These are phyloP conservation scores for Drosophila crucigera DNA, from an alignment of 2,888 invertebrate genomes.

Conservation along the genomic window DNA sequence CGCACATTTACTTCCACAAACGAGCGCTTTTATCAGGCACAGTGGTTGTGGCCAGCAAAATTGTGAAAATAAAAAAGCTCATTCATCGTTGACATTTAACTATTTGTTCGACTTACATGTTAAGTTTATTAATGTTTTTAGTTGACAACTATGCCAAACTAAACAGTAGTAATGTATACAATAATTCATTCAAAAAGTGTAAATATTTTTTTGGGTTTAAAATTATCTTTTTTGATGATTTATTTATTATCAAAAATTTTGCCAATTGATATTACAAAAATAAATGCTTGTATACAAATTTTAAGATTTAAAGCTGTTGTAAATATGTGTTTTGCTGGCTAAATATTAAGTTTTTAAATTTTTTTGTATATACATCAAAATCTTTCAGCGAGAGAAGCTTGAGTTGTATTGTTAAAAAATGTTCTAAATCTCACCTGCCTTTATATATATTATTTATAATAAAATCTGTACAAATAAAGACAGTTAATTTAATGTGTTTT, in stretches of 20 bases:
- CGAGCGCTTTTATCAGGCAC: conserved; percentile 19
- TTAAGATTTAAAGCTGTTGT: neutral
- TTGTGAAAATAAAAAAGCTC: neutral
- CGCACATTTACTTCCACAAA: conserved; percentile 58
- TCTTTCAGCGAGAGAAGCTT: no score
- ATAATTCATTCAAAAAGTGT: neutral
- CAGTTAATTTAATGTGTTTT: no score
- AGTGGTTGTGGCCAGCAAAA: conserved; percentile 26
- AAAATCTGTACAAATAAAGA: no score
- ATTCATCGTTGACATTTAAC: neutral
- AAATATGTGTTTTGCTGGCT: neutral
- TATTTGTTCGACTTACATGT: neutral
- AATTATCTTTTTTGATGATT: neutral
- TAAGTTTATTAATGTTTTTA: neutral
- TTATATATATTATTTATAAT: no score
- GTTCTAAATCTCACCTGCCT: no score
- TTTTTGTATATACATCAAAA: no score
- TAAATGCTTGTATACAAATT: neutral
- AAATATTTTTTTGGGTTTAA: neutral
- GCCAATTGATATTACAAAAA: neutral
- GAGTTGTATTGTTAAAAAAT: no score
- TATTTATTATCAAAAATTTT: neutral
- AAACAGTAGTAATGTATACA: neutral
- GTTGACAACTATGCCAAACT: neutral
- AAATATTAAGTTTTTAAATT: neutral